Conservation (phyloP, 1,140 invertebrate genomes). For the Thaumetopoea pityocampa region DNA sequence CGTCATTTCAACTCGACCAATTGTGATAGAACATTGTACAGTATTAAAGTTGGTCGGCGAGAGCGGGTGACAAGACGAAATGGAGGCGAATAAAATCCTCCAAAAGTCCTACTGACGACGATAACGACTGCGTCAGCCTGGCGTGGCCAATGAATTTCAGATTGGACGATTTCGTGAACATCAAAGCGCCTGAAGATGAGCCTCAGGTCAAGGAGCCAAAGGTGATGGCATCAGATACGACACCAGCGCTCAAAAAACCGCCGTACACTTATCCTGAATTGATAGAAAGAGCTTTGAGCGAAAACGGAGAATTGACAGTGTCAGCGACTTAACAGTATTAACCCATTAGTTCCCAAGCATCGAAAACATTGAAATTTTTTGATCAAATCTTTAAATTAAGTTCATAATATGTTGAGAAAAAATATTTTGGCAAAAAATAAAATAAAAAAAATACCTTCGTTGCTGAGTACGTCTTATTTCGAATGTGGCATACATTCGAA, state of each 20-base stretch:
- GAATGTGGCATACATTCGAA: no score
- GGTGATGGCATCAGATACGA: constrained; percentile 18
- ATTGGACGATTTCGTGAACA: constrained; percentile 57
- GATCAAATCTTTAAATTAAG: no score
- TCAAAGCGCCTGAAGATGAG: constrained; percentile 53
- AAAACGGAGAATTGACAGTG: constrained; percentile 89
- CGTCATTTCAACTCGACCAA: no score
- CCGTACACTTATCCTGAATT: constrained; percentile 91
- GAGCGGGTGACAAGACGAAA: constrained; percentile 52
- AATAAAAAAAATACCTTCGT: no score
- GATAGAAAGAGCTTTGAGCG: constrained; percentile 88
- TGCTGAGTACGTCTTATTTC: no score
- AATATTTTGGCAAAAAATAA: no score
- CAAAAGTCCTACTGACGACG: constrained; percentile 41
- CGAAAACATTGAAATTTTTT: no score
- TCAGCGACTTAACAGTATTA: constrained; percentile 92
- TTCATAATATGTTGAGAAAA: no score
- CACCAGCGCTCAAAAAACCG: constrained; percentile 80
- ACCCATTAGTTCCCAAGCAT: no score
- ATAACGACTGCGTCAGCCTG: constrained; percentile 77
- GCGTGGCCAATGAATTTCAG: constrained; percentile 88
- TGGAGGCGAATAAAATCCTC: constrained; percentile 48
- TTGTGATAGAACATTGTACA: no score
- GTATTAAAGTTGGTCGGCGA: no score
- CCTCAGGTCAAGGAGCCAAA: constrained; percentile 25